phyloP scores from a whole-genome alignment of 2,113 vertebrate species.

The Mastomys natalensis region DNA sequence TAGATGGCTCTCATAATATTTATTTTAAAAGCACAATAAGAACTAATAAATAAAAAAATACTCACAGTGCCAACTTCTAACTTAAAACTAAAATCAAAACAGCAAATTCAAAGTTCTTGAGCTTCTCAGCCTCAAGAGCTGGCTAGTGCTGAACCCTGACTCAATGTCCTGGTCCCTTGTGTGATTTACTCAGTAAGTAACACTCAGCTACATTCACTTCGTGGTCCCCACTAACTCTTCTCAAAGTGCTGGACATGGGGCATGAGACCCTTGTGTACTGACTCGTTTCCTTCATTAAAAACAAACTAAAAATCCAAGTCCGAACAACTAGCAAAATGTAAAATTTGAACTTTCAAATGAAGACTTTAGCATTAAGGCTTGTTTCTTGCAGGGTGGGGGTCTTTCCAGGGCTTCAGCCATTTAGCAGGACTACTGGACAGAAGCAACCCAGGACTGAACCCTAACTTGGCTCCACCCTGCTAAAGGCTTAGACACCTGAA shows the following conservation, averaged over 20 bases:
- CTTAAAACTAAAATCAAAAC: not conserved
- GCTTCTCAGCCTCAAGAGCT: not conserved
- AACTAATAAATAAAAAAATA: not conserved
- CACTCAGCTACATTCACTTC: not conserved
- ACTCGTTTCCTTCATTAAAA: not conserved
- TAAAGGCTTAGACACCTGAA: not conserved
- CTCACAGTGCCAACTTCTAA: not conserved
- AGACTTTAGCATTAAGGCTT: not conserved
- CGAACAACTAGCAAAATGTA: not conserved
- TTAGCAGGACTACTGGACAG: not conserved
- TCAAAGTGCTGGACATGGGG: not conserved
- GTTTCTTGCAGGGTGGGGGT: not conserved
- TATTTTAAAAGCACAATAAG: constrained; percentile 3
- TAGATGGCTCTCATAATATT: not conserved
- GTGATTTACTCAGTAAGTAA: not conserved
- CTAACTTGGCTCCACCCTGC: not conserved
- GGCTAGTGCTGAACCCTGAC: not conserved
- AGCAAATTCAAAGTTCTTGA: constrained; percentile 24
- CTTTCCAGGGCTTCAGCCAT: not conserved
- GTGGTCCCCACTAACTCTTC: not conserved
- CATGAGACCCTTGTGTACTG: not conserved
- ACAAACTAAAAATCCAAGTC: constrained; percentile 7
- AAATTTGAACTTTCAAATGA: not conserved
- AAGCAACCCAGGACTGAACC: not conserved
- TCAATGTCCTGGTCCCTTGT: not conserved